phyloP scores from a whole-genome alignment of 2,888 invertebrate species.

The Synanthedon tipuliformis region DNA sequence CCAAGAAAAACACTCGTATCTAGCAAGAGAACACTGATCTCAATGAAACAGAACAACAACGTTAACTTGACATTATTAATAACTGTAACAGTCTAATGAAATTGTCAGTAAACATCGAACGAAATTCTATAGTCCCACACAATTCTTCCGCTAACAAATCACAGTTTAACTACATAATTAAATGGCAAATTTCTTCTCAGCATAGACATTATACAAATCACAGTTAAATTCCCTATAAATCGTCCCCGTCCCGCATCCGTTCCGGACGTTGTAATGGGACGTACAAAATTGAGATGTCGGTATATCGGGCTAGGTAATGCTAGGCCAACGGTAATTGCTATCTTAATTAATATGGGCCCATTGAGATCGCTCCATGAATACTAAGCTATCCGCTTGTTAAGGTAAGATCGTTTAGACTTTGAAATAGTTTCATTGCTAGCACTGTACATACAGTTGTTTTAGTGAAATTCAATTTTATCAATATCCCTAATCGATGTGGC shows the following conservation, averaged over 20 bases:
- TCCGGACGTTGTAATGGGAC: conserved; percentile 19
- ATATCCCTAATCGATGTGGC: too few species aligned
- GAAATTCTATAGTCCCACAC: not conserved
- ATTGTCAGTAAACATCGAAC: too few species aligned
- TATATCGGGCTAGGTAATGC: conserved; percentile 6
- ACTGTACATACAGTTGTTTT: too few species aligned
- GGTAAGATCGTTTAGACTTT: not conserved
- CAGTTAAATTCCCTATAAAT: not conserved
- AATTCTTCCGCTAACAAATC: not conserved
- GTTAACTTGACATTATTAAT: too few species aligned
- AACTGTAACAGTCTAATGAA: too few species aligned
- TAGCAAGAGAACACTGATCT: too few species aligned
- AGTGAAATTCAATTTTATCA: too few species aligned
- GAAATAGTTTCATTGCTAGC: not conserved
- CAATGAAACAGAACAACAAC: too few species aligned
- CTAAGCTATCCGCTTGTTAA: conserved; percentile 1
- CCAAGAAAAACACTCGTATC: too few species aligned
- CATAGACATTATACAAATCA: not conserved
- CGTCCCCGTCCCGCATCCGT: conserved; percentile 14
- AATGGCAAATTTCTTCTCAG: not conserved
- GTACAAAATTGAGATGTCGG: conserved; percentile 24
- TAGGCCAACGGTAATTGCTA: conserved; percentile 16
- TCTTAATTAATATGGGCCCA: conserved; percentile 25
- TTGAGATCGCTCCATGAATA: conserved; percentile 10
- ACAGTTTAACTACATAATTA: not conserved